These are phyloP conservation scores for Chondrosia reniformis DNA, from an alignment of 37 sponge, comb jelly and placozoan genomes.

Conservation along the genomic window DNA sequence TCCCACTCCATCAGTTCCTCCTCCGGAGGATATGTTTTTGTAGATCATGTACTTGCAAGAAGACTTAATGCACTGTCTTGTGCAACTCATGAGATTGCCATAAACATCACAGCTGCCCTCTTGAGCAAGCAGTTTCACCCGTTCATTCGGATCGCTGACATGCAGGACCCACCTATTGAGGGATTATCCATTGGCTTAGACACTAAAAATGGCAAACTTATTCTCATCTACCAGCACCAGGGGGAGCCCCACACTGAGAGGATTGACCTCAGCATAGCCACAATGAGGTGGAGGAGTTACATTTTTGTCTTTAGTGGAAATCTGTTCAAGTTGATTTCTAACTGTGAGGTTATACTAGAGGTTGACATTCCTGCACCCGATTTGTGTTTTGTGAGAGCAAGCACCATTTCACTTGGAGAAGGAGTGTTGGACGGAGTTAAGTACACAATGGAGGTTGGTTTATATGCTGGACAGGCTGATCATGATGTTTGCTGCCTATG, in stretches of 20 bases:
- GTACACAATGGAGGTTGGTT: neutral
- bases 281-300: neutral
- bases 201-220: neutral
- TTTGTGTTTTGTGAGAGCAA: neutral
- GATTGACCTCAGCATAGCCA: neutral
- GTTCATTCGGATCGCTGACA: conserved; percentile 12
- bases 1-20: neutral
- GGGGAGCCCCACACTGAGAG: neutral
- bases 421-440: neutral
- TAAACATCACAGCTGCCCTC: neutral
- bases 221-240: neutral
- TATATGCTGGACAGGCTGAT: neutral
- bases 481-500: too few species aligned
- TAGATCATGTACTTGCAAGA: neutral
- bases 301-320: conserved; percentile 5
- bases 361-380: conserved; percentile 1
- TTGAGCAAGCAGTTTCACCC: neutral
- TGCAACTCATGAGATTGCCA: neutral
- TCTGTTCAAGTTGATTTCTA: neutral
- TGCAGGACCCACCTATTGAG: too few species aligned
- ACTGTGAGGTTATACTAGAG: neutral
- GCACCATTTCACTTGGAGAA: conserved; percentile 5
- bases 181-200: neutral
- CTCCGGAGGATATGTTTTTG: neutral
- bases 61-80: neutral